Base-by-base conservation (phyloP, 2,113 vertebrate species). In the Hipposideros armiger region DNA sequence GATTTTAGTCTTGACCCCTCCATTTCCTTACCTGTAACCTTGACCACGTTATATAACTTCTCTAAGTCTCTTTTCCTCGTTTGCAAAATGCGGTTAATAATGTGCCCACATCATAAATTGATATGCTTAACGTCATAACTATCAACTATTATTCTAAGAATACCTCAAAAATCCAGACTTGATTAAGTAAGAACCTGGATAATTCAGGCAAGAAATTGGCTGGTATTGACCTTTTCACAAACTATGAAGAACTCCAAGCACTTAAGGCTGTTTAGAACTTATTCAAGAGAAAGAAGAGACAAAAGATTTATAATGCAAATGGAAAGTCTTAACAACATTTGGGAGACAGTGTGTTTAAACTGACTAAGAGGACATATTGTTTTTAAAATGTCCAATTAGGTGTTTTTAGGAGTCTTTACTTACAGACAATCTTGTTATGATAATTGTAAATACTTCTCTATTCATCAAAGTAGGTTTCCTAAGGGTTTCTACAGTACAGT, bases 381-480 rank as follows among this genome's bases (percentile, higher is more conserved):
- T 96, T 96, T 83, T 11, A 83, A 58, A 94, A 97, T 76, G 95
- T 96, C 89, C 96, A 97, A 89, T 91, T 87, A 73, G 47, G 47
- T 36, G 6, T 94, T 95, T 95, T 94, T 87, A 84, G 82, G 88
- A 87, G 9, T 74, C 84, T 76, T 93, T 97, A 94, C 97, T 97
- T 95, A 90, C 73, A 94, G 97, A 88, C 74, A 96, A 56, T 45
- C 56, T 73, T 82, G 82, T 95, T 94, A 93, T 26, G 58, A 83
- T 97, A 70, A 97, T 97, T 95, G 81, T 47, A 78, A 97, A 93
- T 80, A 64, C 73, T 91, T 94, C 72, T 95, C 70, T 95, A 50
- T 86, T 93, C 91, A 84, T 95, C 89, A 91, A 74, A 96, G 78
- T 77, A 87, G 20, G 19, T 84, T 95, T 82, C 82, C 82, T 54